A percentile compares a stretch with the other conserved stretches of the same genome.
These are phyloP conservation scores for Sinocyclocheilus anshuiensis DNA, from an alignment of 2,113 vertebrate species.

Conservation along the genomic window DNA sequence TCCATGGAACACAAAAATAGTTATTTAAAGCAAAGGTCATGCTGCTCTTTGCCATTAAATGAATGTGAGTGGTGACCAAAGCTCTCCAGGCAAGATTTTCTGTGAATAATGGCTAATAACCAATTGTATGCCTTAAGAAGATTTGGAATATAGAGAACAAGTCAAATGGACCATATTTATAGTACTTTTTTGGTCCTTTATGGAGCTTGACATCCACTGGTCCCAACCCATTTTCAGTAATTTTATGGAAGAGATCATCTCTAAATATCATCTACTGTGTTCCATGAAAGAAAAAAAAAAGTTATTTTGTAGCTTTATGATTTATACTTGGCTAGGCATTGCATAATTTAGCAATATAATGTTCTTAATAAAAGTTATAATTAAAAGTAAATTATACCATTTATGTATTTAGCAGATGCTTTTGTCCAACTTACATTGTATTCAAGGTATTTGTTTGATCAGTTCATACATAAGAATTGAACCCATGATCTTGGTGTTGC, in stretches of 20 bases:
- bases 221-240: background rate
- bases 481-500: background rate
- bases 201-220: background rate
- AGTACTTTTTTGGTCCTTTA: background rate
- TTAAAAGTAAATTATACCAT: background rate
- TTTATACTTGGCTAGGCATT: background rate
- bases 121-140: background rate
- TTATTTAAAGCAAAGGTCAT: background rate
- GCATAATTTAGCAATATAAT: background rate
- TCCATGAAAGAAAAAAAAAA: background rate
- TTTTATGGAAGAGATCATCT: background rate
- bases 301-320: background rate
- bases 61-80: background rate
- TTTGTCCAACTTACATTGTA: background rate
- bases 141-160: background rate
- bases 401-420: background rate
- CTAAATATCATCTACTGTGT: background rate
- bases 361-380: background rate
- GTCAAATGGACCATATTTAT: background rate
- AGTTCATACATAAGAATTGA: background rate
- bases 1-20: background rate
- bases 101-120: background rate
- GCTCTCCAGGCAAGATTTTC: background rate
- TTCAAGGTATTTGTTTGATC: background rate
- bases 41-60: background rate